Evolutionary conservation across 2,888 invertebrate genomes (phyloP).

Genomic region (Tipula lateralis): DNA sequence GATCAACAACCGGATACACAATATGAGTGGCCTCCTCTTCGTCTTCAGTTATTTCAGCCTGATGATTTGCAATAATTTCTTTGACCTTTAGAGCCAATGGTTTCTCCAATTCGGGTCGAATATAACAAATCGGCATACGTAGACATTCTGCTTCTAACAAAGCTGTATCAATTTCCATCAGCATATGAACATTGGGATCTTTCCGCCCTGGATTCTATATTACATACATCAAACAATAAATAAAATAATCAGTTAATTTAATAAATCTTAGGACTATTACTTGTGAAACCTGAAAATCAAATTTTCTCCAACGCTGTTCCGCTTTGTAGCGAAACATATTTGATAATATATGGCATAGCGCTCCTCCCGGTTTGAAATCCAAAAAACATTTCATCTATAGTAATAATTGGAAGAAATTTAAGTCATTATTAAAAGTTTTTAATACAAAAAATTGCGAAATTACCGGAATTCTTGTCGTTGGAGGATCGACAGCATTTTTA

Average conservation of each 20-base stretch:
- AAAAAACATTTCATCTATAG: constrained; percentile 88
- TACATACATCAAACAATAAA: constrained; percentile 2
- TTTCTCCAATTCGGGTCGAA: constrained; percentile 82
- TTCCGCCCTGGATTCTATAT: constrained; percentile 71
- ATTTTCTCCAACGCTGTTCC: constrained; percentile 93
- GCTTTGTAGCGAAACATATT: constrained; percentile 93
- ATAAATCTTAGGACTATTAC: not conserved
- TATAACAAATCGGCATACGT: constrained; percentile 71
- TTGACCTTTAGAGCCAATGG: constrained; percentile 71
- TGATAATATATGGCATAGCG: constrained; percentile 86
- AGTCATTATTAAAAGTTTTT: not conserved
- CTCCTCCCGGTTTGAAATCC: constrained; percentile 92
- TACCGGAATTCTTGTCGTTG: constrained; percentile 81
- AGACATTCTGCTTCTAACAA: constrained; percentile 76
- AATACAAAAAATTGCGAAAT: constrained; percentile 36
- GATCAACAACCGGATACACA: constrained; percentile 78
- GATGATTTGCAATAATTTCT: constrained; percentile 82
- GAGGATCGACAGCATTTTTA: constrained; percentile 85
- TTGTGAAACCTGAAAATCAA: constrained; percentile 75
- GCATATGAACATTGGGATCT: constrained; percentile 90
- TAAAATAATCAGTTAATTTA: not conserved
- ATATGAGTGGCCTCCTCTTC: constrained; percentile 91
- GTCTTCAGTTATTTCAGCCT: constrained; percentile 72
- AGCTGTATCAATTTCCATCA: constrained; percentile 81
- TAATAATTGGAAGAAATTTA: constrained; percentile 31